Conservation (phyloP, 2,113 vertebrate species). For the Polypterus bichir region DNA sequence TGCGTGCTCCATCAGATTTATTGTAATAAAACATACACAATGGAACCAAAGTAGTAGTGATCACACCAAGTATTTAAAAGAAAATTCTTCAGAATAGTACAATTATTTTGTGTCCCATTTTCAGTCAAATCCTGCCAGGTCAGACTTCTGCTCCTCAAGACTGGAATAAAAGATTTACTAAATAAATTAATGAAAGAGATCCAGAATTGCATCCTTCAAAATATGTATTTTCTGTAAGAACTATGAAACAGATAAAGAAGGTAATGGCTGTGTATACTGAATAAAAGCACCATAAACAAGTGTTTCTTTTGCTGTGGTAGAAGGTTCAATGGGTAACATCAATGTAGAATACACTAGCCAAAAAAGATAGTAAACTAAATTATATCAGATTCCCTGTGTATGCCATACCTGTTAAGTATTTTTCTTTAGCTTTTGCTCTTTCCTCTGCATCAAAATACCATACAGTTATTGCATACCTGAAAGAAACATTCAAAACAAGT, state of each 20-base stretch:
- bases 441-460: slow-evolving; percentile 98
- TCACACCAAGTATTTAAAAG: too few relatives aligned
- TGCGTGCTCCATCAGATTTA: too few relatives aligned
- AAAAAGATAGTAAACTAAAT: not conserved
- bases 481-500: slow-evolving; percentile 11
- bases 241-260: not conserved
- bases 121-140: too few relatives aligned
- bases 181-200: too few relatives aligned
- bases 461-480: slow-evolving; percentile 95
- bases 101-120: too few relatives aligned
- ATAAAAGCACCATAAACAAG: not conserved
- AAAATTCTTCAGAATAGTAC: too few relatives aligned
- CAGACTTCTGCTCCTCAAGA: too few relatives aligned
- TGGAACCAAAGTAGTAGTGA: too few relatives aligned
- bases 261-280: not conserved
- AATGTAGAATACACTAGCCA: too few relatives aligned
- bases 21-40: too few relatives aligned
- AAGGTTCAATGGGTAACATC: too few relatives aligned
- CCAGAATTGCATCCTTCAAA: not conserved
- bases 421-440: slow-evolving; percentile 90
- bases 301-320: not conserved
- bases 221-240: not conserved
- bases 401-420: slow-evolving; percentile 80
- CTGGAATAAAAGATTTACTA: too few relatives aligned
- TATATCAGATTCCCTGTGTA: slow-evolving; percentile 3